Percentiles rank a stretch among this genome's conserved stretches.
phyloP scores from a whole-genome alignment of 2,888 invertebrate species.

The Ophioninae sp. region DNA sequence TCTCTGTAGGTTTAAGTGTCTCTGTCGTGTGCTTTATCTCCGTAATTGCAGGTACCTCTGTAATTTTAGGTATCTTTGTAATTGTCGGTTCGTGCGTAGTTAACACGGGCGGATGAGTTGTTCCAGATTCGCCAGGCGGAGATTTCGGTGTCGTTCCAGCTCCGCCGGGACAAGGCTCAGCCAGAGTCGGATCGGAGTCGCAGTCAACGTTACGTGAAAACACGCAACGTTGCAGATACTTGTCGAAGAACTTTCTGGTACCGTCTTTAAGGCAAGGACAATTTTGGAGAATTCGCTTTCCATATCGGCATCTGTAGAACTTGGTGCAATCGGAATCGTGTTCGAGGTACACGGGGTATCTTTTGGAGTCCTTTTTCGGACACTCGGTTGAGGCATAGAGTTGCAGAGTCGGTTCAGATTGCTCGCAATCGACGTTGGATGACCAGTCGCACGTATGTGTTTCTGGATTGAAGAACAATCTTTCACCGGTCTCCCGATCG shows the following conservation, averaged over 20 bases:
- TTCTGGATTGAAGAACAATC: too few species aligned
- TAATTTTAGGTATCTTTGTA: too few species aligned
- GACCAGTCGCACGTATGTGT: slow-evolving; percentile 57
- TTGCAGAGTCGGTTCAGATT: slow-evolving; percentile 61
- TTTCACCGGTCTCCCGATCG: too few species aligned
- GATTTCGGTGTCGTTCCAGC: not conserved
- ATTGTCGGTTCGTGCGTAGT: too few species aligned
- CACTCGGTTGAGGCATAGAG: slow-evolving; percentile 54
- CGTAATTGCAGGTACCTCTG: not conserved
- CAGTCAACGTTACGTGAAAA: slow-evolving; percentile 52
- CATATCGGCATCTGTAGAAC: too few species aligned
- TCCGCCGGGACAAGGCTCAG: too few species aligned
- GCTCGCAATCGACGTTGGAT: slow-evolving; percentile 11
- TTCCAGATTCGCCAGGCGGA: too few species aligned
- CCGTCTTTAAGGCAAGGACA: slow-evolving; percentile 57
- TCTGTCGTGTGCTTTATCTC: too few species aligned
- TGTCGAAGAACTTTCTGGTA: slow-evolving; percentile 59
- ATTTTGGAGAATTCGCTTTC: slow-evolving; percentile 37
- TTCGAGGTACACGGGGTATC: slow-evolving; percentile 56
- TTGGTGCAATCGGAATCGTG: slow-evolving; percentile 69
- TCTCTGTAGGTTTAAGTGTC: too few species aligned
- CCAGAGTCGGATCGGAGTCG: not conserved
- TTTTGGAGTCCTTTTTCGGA: slow-evolving; percentile 54
- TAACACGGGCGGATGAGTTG: too few species aligned
- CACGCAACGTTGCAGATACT: slow-evolving; percentile 37